These are phyloP conservation scores for Notolabrus celidotus DNA, from an alignment of 2,797 vertebrate genomes.

Conservation along the genomic window DNA sequence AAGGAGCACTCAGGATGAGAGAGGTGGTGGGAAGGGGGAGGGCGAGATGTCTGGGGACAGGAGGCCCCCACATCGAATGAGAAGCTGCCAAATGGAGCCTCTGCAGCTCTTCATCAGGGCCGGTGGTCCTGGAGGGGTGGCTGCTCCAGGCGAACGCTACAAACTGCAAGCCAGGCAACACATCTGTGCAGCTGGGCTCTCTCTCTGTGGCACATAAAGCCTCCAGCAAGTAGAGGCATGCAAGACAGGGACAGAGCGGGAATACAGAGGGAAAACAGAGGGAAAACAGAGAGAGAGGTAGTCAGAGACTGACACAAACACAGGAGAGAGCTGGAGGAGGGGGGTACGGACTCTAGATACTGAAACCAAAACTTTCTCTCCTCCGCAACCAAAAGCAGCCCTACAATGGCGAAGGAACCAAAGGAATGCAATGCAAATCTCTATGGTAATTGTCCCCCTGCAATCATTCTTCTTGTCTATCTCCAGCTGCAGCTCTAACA, in stretches of 20 bases:
- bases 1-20: slow-evolving; percentile 72
- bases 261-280: slow-evolving; percentile 33
- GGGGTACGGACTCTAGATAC: slow-evolving; percentile 36
- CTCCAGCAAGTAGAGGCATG: slow-evolving; percentile 55
- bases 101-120: slow-evolving; percentile 75
- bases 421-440: slow-evolving; percentile 46
- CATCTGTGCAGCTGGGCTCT: slow-evolving; percentile 76
- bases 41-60: slow-evolving; percentile 64
- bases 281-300: slow-evolving; percentile 23
- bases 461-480: slow-evolving; percentile 49
- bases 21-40: slow-evolving; percentile 9
- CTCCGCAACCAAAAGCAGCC: slow-evolving; percentile 43
- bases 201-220: slow-evolving; percentile 52
- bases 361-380: slow-evolving; percentile 51
- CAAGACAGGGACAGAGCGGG: slow-evolving; percentile 34
- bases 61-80: slow-evolving; percentile 67
- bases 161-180: slow-evolving; percentile 70
- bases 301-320: slow-evolving; percentile 34
- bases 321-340: slow-evolving; percentile 9
- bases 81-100: slow-evolving; percentile 73
- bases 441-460: slow-evolving; percentile 34
- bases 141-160: slow-evolving; percentile 68
- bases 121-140: slow-evolving; percentile 71
- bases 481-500: slow-evolving; percentile 45
- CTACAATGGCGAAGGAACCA: slow-evolving; percentile 16